Conservation (phyloP, 2,888 invertebrate species). For the Parelbella ahira region DNA sequence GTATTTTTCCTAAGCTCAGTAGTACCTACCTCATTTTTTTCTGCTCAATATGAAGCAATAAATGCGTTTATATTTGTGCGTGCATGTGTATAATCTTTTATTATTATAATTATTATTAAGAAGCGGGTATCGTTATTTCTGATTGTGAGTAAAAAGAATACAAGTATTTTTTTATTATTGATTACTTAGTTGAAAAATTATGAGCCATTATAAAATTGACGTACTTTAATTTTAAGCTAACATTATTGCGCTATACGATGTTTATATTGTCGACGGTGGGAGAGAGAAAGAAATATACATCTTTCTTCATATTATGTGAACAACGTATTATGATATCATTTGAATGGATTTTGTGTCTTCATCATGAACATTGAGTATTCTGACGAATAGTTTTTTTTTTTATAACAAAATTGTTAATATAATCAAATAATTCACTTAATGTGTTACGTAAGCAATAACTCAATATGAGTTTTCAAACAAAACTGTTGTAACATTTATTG, state of each 20-base stretch:
- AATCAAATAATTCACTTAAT: neutral
- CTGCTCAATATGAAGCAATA: constrained; percentile 20
- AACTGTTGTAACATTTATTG: too few relatives aligned
- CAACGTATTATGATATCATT: too few relatives aligned
- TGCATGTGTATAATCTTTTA: too few relatives aligned
- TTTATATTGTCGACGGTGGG: constrained; percentile 5
- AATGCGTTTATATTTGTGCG: constrained; percentile 2
- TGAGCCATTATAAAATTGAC: constrained; percentile 8
- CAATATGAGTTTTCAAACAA: constrained; percentile 2
- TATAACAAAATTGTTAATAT: too few relatives aligned
- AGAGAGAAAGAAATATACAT: too few relatives aligned
- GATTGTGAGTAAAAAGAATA: neutral
- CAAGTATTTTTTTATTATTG: too few relatives aligned
- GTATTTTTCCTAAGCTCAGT: neutral
- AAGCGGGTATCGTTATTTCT: constrained; percentile 13
- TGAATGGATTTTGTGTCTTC: too few relatives aligned
- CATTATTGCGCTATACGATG: constrained; percentile 1
- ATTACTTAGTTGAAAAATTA: constrained; percentile 2
- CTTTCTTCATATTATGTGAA: too few relatives aligned
- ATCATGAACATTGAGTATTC: too few relatives aligned
- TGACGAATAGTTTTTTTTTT: too few relatives aligned
- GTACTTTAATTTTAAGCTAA: constrained; percentile 9
- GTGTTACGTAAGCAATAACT: neutral
- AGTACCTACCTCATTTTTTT: constrained; percentile 14
- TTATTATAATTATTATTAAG: neutral